phyloP scores from a whole-genome alignment of 2,797 vertebrate species.

The Takifugu ocellatus region DNA sequence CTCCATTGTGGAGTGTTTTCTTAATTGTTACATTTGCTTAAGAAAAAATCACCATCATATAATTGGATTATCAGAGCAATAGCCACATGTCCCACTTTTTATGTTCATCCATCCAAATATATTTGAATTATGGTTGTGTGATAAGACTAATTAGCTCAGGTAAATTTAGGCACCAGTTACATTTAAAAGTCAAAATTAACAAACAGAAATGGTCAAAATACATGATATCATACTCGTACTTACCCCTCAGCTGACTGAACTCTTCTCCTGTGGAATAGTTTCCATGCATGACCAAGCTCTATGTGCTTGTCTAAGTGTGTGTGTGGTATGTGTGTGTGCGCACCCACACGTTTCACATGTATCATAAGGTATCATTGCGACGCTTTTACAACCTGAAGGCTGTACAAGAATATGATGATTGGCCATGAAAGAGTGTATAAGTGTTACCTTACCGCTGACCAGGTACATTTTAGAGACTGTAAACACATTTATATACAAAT shows the following conservation, averaged over 20 bases:
- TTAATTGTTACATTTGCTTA: too few species aligned
- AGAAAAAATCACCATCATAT: too few species aligned
- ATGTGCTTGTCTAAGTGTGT: neutral
- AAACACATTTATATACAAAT: neutral
- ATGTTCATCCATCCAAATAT: too few species aligned
- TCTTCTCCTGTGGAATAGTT: neutral
- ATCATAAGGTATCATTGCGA: neutral
- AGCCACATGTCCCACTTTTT: too few species aligned
- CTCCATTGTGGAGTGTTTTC: too few species aligned
- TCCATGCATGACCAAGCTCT: neutral
- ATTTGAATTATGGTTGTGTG: too few species aligned
- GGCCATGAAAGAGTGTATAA: neutral
- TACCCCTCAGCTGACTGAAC: neutral
- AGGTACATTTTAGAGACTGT: neutral
- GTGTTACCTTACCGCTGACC: neutral
- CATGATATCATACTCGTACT: too few species aligned
- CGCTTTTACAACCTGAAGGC: slow-evolving; percentile 19
- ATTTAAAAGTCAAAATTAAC: too few species aligned
- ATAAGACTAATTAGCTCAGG: too few species aligned
- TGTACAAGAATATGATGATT: slow-evolving; percentile 14
- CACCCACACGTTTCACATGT: neutral
- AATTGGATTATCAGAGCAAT: too few species aligned
- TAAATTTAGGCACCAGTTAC: too few species aligned
- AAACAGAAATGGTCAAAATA: too few species aligned
- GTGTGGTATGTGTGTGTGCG: slow-evolving; percentile 4